phyloP scores from a whole-genome alignment of 1,140 invertebrate genomes.

The Pogonomyrmex barbatus region DNA sequence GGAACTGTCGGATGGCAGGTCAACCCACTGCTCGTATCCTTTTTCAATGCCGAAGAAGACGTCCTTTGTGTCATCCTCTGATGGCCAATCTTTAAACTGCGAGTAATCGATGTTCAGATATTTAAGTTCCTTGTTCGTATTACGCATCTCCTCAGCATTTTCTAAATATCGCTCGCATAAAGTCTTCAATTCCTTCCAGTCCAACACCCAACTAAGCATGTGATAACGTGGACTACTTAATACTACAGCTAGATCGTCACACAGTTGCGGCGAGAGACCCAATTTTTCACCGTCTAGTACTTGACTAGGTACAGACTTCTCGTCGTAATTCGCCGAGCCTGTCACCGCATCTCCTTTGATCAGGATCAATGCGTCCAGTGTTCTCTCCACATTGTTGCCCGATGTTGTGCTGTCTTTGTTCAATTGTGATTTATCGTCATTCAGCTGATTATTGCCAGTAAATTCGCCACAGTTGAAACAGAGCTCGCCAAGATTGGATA shows the following conservation, averaged over 20 bases:
- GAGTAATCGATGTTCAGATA: slow-evolving; percentile 89
- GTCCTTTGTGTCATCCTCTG: slow-evolving; percentile 84
- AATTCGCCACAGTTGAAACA: slow-evolving; percentile 81
- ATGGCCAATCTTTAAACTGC: slow-evolving; percentile 88
- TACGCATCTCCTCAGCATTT: slow-evolving; percentile 87
- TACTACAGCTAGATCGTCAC: slow-evolving; percentile 88
- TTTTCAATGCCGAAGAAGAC: slow-evolving; percentile 87
- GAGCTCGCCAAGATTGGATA: slow-evolving; percentile 71
- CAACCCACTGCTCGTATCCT: slow-evolving; percentile 86
- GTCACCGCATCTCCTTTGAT: slow-evolving; percentile 84
- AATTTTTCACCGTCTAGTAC: slow-evolving; percentile 86
- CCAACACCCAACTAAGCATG: slow-evolving; percentile 88
- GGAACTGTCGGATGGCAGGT: slow-evolving; percentile 81
- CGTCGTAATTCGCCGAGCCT: slow-evolving; percentile 85
- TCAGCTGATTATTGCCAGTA: slow-evolving; percentile 32
- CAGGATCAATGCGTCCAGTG: slow-evolving; percentile 83
- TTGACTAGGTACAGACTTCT: slow-evolving; percentile 84
- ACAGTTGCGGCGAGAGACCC: slow-evolving; percentile 87
- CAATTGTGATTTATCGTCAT: slow-evolving; percentile 47
- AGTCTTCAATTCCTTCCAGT: slow-evolving; percentile 87
- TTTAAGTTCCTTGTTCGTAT: slow-evolving; percentile 88
- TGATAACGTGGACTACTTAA: slow-evolving; percentile 88
- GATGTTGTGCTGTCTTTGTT: slow-evolving; percentile 20
- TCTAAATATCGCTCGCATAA: slow-evolving; percentile 88
- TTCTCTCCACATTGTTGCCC: slow-evolving; percentile 77